Conservation (phyloP, 2,113 vertebrate species). For the Galbula dea region DNA sequence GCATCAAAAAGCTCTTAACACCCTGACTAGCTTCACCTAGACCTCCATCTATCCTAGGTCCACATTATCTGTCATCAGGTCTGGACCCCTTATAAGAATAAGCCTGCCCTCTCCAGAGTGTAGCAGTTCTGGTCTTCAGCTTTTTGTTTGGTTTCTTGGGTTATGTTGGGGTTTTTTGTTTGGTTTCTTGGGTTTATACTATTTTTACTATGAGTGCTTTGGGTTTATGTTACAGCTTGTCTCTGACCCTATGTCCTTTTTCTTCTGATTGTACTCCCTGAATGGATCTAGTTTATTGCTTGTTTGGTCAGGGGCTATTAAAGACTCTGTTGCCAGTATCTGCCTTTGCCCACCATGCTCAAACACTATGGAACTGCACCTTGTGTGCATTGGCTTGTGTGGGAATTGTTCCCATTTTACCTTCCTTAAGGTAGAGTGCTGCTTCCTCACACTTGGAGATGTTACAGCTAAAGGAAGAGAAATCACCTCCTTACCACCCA, state of each 20-base stretch:
- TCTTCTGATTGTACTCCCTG: not conserved
- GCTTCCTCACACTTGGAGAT: not conserved
- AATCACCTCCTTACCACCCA: not conserved
- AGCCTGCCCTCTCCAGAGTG: not conserved
- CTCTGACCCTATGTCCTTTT: not conserved
- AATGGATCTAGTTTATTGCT: not conserved
- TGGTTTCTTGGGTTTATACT: not conserved
- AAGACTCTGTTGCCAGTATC: not conserved
- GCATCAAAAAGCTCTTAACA: not conserved
- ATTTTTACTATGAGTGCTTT: not conserved
- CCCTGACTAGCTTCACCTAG: not conserved
- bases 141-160: not conserved
- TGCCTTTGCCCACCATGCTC: not conserved
- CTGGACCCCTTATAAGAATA: not conserved
- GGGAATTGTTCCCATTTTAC: not conserved
- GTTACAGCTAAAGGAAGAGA: not conserved
- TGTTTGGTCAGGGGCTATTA: not conserved
- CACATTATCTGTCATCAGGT: too few relatives aligned
- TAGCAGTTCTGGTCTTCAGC: not conserved
- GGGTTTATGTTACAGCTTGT: not conserved
- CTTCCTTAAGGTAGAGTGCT: not conserved
- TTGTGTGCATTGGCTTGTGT: not conserved
- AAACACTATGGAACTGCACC: not conserved
- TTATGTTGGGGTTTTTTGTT: too few relatives aligned
- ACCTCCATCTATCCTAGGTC: not conserved